Evolutionary conservation across 2,797 vertebrate genomes (phyloP).

Genomic region (Onychomys leucogaster): DNA sequence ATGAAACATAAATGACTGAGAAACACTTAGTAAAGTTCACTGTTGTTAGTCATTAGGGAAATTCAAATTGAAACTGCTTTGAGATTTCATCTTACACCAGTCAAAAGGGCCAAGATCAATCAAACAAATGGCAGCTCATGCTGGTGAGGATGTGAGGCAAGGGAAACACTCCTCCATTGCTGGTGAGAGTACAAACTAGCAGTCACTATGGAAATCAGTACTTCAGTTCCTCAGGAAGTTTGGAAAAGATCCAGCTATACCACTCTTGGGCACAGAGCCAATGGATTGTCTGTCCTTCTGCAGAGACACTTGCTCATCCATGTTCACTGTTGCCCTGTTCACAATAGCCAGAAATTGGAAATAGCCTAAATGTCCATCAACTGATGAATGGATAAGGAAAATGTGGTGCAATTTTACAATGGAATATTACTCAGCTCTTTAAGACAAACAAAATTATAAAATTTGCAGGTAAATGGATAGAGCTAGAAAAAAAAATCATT

Average conservation of each 20-base stretch:
- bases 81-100: not conserved
- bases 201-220: not conserved
- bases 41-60: not conserved
- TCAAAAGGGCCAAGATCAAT: not conserved
- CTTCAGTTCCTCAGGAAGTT: not conserved
- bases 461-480: not conserved
- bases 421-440: not conserved
- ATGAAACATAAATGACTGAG: not conserved
- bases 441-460: not conserved
- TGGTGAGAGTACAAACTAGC: not conserved
- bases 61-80: not conserved
- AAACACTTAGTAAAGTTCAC: not conserved
- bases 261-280: not conserved
- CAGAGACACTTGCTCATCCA: not conserved
- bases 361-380: not conserved
- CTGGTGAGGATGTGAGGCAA: not conserved
- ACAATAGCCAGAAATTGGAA: not conserved
- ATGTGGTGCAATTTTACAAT: not conserved
- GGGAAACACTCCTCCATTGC: not conserved
- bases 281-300: not conserved
- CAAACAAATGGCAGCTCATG: not conserved
- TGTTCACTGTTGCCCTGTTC: not conserved
- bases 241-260: not conserved
- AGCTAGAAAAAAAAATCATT: not conserved
- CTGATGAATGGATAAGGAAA: not conserved